Percentiles rank a stretch among this genome's conserved stretches.
phyloP scores from a whole-genome alignment of 2,113 vertebrate species.

The Eidolon helvum region DNA sequence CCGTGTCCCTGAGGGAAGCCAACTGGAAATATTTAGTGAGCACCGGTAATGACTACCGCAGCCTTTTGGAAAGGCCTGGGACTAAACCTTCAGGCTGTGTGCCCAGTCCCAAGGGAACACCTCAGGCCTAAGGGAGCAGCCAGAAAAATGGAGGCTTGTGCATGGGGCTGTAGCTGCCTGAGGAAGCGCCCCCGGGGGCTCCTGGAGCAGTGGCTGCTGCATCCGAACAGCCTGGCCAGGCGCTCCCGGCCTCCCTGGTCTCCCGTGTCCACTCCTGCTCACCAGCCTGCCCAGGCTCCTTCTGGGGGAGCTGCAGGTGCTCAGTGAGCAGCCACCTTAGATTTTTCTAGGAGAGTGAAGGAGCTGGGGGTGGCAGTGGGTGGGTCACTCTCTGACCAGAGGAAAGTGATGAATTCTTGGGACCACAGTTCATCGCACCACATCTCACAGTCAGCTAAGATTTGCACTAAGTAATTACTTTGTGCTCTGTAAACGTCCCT shows the following conservation, averaged over 20 bases:
- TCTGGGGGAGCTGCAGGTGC: background rate
- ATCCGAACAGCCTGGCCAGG: background rate
- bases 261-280: background rate
- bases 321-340: background rate
- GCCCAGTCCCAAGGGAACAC: background rate
- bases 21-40: background rate
- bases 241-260: background rate
- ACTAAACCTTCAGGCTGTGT: background rate
- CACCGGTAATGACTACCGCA: no score
- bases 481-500: background rate
- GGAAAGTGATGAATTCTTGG: background rate
- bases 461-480: background rate
- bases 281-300: background rate
- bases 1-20: background rate
- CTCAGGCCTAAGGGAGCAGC: background rate
- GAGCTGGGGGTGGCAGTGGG: background rate
- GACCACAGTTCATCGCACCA: background rate
- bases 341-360: background rate
- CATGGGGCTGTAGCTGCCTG: no score
- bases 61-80: background rate
- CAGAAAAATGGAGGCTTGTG: background rate
- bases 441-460: background rate
- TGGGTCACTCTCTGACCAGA: background rate
- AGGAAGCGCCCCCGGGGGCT: no score
- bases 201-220: no score